These are phyloP conservation scores for Lepidostoma basale DNA, from an alignment of 1,140 invertebrate genomes.

Conservation along the genomic window DNA sequence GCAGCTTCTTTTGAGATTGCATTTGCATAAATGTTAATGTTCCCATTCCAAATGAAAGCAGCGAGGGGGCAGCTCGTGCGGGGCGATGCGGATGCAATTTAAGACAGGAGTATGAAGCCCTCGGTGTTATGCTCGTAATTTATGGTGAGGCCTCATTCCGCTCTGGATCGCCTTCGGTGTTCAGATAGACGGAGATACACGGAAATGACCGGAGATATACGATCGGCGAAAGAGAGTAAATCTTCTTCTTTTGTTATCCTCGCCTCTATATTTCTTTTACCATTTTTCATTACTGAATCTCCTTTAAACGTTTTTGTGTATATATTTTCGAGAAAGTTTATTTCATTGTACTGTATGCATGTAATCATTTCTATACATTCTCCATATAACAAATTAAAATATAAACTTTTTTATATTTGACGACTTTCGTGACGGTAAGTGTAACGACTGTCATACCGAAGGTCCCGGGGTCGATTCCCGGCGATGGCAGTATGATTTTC, in stretches of 20 bases:
- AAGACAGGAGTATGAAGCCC: not conserved
- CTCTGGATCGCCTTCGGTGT: not conserved
- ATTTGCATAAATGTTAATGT: conserved; percentile 18
- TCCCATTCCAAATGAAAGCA: conserved; percentile 4
- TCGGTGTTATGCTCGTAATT: conserved; percentile 10
- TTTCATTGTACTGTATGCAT: too few relatives aligned
- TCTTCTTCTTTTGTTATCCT: not conserved
- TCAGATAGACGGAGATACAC: not conserved
- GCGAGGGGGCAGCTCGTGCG: not conserved
- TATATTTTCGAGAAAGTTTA: too few relatives aligned
- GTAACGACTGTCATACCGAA: too few relatives aligned
- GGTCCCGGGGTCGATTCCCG: too few relatives aligned
- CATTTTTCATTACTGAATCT: conserved; percentile 18
- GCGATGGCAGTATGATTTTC: too few relatives aligned
- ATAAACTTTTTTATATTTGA: too few relatives aligned
- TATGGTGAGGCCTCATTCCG: not conserved
- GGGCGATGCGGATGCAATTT: not conserved
- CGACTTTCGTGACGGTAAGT: too few relatives aligned
- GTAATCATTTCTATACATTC: too few relatives aligned
- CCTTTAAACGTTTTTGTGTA: not conserved
- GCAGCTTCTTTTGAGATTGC: conserved; percentile 10
- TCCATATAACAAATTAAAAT: too few relatives aligned
- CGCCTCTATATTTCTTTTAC: not conserved
- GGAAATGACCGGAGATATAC: conserved; percentile 9
- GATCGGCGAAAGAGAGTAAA: conserved; percentile 1